Conservation (phyloP, 1,140 invertebrate genomes). For the Archegozetes longisetosus region DNA sequence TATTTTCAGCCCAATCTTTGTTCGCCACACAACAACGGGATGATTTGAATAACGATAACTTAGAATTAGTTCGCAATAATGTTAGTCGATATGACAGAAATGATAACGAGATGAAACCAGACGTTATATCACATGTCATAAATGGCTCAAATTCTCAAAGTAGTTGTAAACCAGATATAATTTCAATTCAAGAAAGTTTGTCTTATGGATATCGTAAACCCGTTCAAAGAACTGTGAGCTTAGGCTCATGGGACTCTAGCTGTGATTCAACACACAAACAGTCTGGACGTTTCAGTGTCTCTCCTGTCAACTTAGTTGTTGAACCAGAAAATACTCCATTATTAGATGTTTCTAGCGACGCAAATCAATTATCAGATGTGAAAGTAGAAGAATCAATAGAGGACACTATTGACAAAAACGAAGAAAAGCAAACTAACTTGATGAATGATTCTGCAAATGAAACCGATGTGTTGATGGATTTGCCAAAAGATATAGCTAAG, state of each 20-base stretch:
- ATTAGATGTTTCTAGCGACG: background rate
- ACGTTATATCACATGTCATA: background rate
- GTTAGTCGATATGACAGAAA: too few species aligned
- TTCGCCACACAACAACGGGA: too few species aligned
- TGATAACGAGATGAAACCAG: background rate
- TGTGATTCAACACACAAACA: background rate
- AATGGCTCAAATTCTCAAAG: background rate
- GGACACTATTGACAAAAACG: background rate
- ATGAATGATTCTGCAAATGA: background rate
- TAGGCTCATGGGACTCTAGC: conserved; percentile 10
- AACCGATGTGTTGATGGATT: conserved; percentile 1
- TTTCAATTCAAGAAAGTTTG: background rate
- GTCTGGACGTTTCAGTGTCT: conserved; percentile 17
- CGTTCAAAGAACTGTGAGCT: background rate
- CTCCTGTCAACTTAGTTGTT: conserved; percentile 10
- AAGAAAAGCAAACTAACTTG: background rate
- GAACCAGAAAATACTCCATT: background rate
- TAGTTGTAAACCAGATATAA: background rate
- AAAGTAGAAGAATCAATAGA: background rate
- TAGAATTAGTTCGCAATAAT: too few species aligned
- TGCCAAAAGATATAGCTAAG: conserved; percentile 1
- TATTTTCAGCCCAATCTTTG: conserved; percentile 1
- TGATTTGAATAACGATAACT: too few species aligned
- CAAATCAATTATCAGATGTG: too few species aligned
- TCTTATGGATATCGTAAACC: background rate